A percentile compares a stretch with the other conserved stretches of the same genome.
Conservation (phyloP, 2,113 vertebrate genomes). For the Menura novaehollandiae region DNA sequence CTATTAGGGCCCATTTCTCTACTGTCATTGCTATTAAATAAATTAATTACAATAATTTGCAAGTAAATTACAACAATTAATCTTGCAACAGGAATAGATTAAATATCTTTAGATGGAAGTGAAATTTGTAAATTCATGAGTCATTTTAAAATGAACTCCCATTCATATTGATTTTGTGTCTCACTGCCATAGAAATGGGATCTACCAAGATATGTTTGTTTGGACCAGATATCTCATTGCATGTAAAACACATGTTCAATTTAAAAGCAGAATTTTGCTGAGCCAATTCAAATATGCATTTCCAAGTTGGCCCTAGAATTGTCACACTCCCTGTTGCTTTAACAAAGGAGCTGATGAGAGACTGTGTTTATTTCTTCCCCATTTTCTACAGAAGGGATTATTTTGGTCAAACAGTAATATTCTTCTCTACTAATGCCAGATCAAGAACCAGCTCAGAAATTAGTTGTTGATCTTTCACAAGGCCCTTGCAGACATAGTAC, state of each 20-base stretch:
- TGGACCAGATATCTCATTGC: not conserved
- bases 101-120: not conserved
- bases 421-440: not conserved
- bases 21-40: not conserved
- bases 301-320: not conserved
- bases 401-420: not conserved
- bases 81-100: not conserved
- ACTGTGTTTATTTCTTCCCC: not conserved
- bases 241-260: not conserved
- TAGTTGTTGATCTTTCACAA: not conserved
- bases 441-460: not conserved
- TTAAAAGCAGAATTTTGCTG: not conserved
- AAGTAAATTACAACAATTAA: not conserved
- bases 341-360: not conserved
- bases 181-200: not conserved
- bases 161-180: not conserved
- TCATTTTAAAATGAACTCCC: not conserved
- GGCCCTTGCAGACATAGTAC: not conserved
- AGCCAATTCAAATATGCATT: not conserved
- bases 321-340: not conserved
- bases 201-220: not conserved
- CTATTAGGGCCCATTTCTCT: not conserved
- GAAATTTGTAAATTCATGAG: not conserved
- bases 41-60: not conserved
- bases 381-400: not conserved